Evolutionary conservation across 1,140 invertebrate genomes (phyloP).

Genomic region (Zaprionus lachaisei): DNA sequence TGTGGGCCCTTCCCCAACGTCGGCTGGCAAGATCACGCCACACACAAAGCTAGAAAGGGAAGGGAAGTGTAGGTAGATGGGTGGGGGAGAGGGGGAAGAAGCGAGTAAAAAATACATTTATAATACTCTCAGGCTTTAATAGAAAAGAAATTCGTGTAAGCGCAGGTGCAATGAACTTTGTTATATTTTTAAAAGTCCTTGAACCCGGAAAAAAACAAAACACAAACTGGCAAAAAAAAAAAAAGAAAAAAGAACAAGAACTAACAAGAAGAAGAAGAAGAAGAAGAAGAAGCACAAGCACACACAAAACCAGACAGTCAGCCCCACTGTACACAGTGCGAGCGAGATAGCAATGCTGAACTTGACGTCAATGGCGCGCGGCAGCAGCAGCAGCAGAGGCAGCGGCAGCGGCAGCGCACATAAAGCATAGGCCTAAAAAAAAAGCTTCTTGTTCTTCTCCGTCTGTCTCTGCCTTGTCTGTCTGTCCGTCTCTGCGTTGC

Average conservation of each 20-base stretch:
- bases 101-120: conserved; percentile 41
- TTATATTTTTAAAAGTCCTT: conserved; percentile 79
- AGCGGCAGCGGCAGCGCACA: conserved; percentile 17
- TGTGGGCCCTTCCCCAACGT: not conserved
- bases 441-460: conserved; percentile 33
- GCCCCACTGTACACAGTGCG: not conserved
- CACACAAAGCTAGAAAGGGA: not conserved
- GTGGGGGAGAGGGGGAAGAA: conserved; percentile 1
- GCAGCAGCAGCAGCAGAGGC: conserved; percentile 11
- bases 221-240: conserved; percentile 31
- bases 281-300: conserved; percentile 1
- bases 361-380: conserved; percentile 70
- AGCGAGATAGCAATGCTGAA: conserved; percentile 53
- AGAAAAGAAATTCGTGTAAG: conserved; percentile 57
- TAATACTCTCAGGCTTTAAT: conserved; percentile 54
- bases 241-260: conserved; percentile 9
- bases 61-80: not conserved
- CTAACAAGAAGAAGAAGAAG: not conserved
- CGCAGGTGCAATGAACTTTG: conserved; percentile 80
- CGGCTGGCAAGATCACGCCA: conserved; percentile 45
- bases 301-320: conserved; percentile 15
- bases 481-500: not conserved
- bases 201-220: conserved; percentile 63
- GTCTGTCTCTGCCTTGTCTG: conserved; percentile 4
- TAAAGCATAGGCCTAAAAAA: conserved; percentile 47